phyloP scores from a whole-genome alignment of 2,797 vertebrate species.

The Menidia menidia region DNA sequence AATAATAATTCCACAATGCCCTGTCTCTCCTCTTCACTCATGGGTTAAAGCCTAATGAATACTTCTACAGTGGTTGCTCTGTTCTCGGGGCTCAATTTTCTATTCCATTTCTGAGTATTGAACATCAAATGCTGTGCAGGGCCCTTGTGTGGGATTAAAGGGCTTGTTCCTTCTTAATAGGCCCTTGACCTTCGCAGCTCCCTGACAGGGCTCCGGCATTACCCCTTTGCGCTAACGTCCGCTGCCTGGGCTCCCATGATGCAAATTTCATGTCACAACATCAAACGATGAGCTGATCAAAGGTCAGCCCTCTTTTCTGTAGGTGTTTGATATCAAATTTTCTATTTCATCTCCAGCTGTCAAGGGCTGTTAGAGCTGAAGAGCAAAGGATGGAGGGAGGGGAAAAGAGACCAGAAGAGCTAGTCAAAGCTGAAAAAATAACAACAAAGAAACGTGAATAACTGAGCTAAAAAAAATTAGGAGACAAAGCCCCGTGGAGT shows the following conservation, averaged over 20 bases:
- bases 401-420: conserved; percentile 34
- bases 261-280: conserved; percentile 94
- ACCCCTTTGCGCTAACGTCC: conserved; percentile 79
- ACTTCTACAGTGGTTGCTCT: conserved; percentile 47
- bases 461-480: conserved; percentile 24
- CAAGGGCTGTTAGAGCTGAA: conserved; percentile 82
- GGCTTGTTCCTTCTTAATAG: conserved; percentile 82
- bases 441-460: conserved; percentile 7
- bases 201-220: conserved; percentile 83
- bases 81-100: conserved; percentile 67
- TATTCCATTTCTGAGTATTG: conserved; percentile 68
- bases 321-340: conserved; percentile 92
- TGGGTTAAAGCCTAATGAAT: conserved; percentile 60
- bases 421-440: conserved; percentile 38
- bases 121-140: conserved; percentile 73
- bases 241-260: conserved; percentile 83
- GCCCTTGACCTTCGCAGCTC: conserved; percentile 87
- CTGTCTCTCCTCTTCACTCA: conserved; percentile 39
- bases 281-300: conserved; percentile 91
- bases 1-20: conserved; percentile 51
- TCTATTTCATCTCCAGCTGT: conserved; percentile 91
- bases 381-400: conserved; percentile 67
- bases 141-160: conserved; percentile 77
- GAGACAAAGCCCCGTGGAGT: not conserved
- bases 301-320: conserved; percentile 92